Evolutionary conservation across 1,140 invertebrate species (phyloP).

Genomic region (Triops longicaudatus): DNA sequence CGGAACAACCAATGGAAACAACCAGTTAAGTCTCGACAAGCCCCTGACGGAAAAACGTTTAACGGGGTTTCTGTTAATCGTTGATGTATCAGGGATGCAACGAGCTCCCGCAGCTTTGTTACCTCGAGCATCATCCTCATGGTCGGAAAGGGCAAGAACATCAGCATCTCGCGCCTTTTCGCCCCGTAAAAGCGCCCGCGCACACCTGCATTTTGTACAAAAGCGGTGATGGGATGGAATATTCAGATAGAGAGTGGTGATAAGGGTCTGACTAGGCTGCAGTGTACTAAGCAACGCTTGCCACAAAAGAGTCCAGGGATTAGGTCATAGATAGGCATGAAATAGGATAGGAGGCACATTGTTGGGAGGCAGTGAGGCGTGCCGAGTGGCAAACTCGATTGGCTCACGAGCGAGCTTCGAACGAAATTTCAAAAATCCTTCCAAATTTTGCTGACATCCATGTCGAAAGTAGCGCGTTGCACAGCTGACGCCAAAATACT

Average conservation of each 20-base stretch:
- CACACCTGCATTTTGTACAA: background rate
- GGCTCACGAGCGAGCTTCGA: background rate
- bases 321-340: conserved; percentile 11
- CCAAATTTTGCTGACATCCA: background rate
- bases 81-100: background rate
- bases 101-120: background rate
- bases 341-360: background rate
- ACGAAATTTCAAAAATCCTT: background rate
- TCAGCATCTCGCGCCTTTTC: background rate
- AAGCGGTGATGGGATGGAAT: background rate
- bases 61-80: background rate
- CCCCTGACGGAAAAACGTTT: background rate
- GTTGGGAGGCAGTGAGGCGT: background rate
- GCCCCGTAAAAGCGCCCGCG: background rate
- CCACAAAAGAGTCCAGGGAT: background rate
- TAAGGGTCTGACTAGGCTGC: background rate
- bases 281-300: background rate
- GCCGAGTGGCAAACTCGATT: background rate
- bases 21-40: background rate
- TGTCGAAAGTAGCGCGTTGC: background rate
- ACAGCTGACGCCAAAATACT: background rate
- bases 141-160: background rate
- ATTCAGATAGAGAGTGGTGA: background rate
- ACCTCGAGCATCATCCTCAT: background rate
- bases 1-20: background rate